Evolutionary conservation across 1,140 invertebrate genomes (phyloP).

Genomic region (Microvelia longipes): DNA sequence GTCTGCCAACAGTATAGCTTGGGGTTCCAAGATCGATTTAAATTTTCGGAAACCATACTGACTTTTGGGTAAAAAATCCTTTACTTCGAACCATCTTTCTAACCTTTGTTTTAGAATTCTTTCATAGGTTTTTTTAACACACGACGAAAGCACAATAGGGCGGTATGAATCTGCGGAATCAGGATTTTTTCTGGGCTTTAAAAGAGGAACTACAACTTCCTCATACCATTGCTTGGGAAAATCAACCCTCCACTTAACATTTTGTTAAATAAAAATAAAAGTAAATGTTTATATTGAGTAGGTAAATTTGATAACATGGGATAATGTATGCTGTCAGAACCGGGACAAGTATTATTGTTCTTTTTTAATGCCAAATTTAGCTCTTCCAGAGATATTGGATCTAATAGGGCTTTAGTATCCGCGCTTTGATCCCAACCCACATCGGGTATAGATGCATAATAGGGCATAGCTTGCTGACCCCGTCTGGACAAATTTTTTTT

Average conservation of each 20-base stretch:
- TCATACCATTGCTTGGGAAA: not conserved
- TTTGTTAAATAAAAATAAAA: not conserved
- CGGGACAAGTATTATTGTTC: not conserved
- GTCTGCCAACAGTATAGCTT: not conserved
- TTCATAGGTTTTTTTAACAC: not conserved
- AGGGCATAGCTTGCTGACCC: no score
- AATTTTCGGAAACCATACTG: not conserved
- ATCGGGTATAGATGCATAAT: not conserved
- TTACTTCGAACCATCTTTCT: not conserved
- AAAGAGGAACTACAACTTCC: not conserved
- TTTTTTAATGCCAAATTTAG: not conserved
- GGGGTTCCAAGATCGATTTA: not conserved
- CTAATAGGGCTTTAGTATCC: not conserved
- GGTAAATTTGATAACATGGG: not conserved
- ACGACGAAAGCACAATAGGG: not conserved
- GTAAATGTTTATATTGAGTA: not conserved
- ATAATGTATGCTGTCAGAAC: not conserved
- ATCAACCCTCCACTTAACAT: not conserved
- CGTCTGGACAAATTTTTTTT: not conserved
- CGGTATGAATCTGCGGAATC: not conserved
- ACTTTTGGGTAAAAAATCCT: not conserved
- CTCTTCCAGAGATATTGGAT: not conserved
- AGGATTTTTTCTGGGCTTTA: not conserved
- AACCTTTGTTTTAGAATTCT: not conserved
- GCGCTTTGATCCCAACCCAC: no score